Conservation (phyloP, 2,888 invertebrate species). For the Agrilus cyanescens region DNA sequence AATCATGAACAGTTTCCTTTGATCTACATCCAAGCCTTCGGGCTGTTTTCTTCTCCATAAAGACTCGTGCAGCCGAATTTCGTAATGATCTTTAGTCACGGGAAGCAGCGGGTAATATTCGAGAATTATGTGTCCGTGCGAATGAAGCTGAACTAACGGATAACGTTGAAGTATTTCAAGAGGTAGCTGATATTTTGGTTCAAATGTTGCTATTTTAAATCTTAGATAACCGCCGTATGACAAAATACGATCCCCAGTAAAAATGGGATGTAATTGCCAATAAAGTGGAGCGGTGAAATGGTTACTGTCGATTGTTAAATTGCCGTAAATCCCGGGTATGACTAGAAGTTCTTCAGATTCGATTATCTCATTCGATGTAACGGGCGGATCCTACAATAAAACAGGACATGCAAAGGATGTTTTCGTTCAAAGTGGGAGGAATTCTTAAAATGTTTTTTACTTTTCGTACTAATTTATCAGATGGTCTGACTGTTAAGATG, state of each 20-base stretch:
- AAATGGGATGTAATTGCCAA: slow-evolving; percentile 68
- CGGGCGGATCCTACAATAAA: too few relatives aligned
- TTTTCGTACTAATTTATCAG: too few relatives aligned
- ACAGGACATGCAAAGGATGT: too few relatives aligned
- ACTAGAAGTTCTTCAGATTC: slow-evolving; percentile 23
- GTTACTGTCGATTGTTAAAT: slow-evolving; percentile 41
- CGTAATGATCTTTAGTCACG: slow-evolving; percentile 38
- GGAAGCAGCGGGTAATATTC: slow-evolving; percentile 50
- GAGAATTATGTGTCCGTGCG: slow-evolving; percentile 55
- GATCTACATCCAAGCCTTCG: slow-evolving; percentile 44
- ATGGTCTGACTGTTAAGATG: slow-evolving; percentile 19
- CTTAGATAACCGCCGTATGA: slow-evolving; percentile 85
- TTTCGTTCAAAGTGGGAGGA: too few relatives aligned
- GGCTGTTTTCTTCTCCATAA: slow-evolving; percentile 50
- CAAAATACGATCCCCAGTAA: slow-evolving; percentile 76
- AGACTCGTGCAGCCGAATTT: slow-evolving; percentile 60
- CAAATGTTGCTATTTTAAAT: slow-evolving; percentile 53
- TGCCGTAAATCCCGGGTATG: slow-evolving; percentile 47
- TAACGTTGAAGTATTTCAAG: slow-evolving; percentile 37
- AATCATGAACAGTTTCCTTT: slow-evolving; percentile 77
- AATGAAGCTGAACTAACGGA: slow-evolving; percentile 76
- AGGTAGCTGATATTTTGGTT: slow-evolving; percentile 36
- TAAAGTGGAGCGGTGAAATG: slow-evolving; percentile 60
- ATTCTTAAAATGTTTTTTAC: too few relatives aligned
- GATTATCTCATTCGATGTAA: not conserved